A percentile compares a stretch with the other conserved stretches of the same genome.
These are phyloP conservation scores for Platygyra sinensis DNA, from an alignment of 64 coral and sea anemone genomes.

Conservation along the genomic window DNA sequence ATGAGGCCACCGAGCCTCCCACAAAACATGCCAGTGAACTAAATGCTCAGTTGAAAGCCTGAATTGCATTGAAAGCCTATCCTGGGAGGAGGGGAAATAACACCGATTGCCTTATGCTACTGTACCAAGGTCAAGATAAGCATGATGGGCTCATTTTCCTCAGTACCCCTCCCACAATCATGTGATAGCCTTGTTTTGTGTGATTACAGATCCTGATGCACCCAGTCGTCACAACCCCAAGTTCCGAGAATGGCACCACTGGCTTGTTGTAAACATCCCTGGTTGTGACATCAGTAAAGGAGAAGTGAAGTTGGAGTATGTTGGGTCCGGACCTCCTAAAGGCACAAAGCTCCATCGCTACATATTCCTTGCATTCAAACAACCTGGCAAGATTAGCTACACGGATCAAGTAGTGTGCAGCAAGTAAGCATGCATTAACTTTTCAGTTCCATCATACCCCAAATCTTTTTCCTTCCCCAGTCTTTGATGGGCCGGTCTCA, in stretches of 20 bases:
- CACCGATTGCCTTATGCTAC: no score
- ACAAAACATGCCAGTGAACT: no score
- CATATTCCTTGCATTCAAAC: slow-evolving; percentile 65
- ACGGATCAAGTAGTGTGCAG: slow-evolving; percentile 47
- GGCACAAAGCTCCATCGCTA: slow-evolving; percentile 72
- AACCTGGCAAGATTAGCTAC: slow-evolving; percentile 47
- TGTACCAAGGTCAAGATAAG: no score
- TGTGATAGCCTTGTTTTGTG: no score
- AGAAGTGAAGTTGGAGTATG: slow-evolving; percentile 40
- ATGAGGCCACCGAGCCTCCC: no score
- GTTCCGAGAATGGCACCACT: slow-evolving; percentile 75
- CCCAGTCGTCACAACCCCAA: slow-evolving; percentile 49
- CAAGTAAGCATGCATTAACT: slow-evolving; percentile 2
- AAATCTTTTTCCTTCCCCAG: not conserved
- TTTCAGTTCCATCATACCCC: not conserved
- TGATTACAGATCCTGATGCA: slow-evolving; percentile 65
- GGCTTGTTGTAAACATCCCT: slow-evolving; percentile 76
- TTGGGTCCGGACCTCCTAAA: slow-evolving; percentile 64
- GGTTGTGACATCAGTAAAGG: slow-evolving; percentile 69
- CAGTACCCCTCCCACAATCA: no score
- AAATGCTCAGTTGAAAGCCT: no score
- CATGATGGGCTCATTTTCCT: no score
- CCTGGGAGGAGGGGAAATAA: no score
- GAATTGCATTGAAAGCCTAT: no score
- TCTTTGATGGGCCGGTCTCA: no score